Evolutionary conservation across 2,888 invertebrate genomes (phyloP).

Genomic region (Harpagoxenus sublaevis): DNA sequence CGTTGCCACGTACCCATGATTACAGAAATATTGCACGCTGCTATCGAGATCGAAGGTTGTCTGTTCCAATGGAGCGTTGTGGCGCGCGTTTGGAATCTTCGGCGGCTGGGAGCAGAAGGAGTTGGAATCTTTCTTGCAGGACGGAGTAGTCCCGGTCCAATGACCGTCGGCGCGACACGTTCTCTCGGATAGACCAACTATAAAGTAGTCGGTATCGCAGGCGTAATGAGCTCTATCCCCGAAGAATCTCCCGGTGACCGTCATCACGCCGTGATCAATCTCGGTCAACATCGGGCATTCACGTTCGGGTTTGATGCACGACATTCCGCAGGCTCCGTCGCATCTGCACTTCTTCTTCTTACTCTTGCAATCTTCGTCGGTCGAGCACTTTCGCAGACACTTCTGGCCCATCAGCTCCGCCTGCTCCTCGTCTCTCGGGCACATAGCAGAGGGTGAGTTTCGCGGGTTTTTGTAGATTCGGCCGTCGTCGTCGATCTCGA

Average conservation of each 20-base stretch:
- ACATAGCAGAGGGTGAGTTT: constrained; percentile 94
- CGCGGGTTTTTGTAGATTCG: constrained; percentile 95
- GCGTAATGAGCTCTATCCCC: constrained; percentile 94
- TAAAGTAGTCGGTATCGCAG: constrained; percentile 95
- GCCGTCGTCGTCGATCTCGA: constrained; percentile 92
- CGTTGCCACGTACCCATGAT: constrained; percentile 96
- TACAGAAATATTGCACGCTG: constrained; percentile 96
- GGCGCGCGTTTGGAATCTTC: constrained; percentile 93
- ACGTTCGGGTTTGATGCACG: constrained; percentile 98
- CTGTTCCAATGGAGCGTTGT: constrained; percentile 95
- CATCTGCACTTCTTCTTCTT: constrained; percentile 98
- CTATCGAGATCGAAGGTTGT: constrained; percentile 96
- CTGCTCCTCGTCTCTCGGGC: constrained; percentile 95
- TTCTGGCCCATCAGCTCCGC: constrained; percentile 94
- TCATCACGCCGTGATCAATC: constrained; percentile 93
- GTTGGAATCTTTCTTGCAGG: constrained; percentile 94
- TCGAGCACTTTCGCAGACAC: constrained; percentile 96
- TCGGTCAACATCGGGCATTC: constrained; percentile 94
- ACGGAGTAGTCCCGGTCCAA: constrained; percentile 94
- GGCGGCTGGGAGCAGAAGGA: constrained; percentile 94
- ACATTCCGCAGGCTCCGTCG: constrained; percentile 98
- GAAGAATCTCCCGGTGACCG: constrained; percentile 92
- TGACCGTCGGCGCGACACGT: constrained; percentile 97
- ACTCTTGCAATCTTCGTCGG: constrained; percentile 98
- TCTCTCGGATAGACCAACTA: constrained; percentile 94